phyloP scores from a whole-genome alignment of 1,140 invertebrate genomes.

The Pomacea maculata region DNA sequence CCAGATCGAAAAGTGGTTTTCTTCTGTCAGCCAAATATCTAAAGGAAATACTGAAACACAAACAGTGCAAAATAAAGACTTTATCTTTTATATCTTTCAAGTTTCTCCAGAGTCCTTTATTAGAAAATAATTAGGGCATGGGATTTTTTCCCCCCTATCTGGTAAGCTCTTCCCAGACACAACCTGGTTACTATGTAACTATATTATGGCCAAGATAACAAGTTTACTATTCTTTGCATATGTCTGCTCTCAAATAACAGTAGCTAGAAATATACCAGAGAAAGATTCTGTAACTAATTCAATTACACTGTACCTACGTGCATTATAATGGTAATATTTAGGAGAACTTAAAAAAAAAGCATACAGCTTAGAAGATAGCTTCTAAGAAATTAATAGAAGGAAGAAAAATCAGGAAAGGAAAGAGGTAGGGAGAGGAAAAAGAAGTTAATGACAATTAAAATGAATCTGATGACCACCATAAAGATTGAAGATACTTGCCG shows the following conservation, averaged over 20 bases:
- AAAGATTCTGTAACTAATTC: too few species aligned
- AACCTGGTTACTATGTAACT: too few species aligned
- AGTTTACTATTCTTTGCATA: too few species aligned
- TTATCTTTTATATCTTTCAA: neutral
- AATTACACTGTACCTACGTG: too few species aligned
- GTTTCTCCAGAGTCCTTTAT: too few species aligned
- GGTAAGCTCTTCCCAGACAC: too few species aligned
- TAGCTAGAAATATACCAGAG: too few species aligned
- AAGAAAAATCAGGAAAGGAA: neutral
- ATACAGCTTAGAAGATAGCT: neutral
- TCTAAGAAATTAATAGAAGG: neutral
- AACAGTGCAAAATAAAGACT: neutral
- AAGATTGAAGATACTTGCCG: constrained; percentile 58
- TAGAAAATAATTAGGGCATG: too few species aligned
- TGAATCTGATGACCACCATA: constrained; percentile 15
- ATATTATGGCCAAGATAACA: too few species aligned
- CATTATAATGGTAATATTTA: too few species aligned
- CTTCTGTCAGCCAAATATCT: neutral
- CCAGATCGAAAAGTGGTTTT: constrained; percentile 21
- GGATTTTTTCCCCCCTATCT: too few species aligned
- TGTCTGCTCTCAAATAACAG: too few species aligned
- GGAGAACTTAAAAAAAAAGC: neutral
- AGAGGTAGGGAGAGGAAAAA: neutral
- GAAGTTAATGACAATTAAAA: neutral
- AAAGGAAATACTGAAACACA: neutral